A percentile compares a stretch with the other conserved stretches of the same genome.
Evolutionary conservation across 2,113 vertebrate species (phyloP).

Genomic region (Oreochromis niloticus): DNA sequence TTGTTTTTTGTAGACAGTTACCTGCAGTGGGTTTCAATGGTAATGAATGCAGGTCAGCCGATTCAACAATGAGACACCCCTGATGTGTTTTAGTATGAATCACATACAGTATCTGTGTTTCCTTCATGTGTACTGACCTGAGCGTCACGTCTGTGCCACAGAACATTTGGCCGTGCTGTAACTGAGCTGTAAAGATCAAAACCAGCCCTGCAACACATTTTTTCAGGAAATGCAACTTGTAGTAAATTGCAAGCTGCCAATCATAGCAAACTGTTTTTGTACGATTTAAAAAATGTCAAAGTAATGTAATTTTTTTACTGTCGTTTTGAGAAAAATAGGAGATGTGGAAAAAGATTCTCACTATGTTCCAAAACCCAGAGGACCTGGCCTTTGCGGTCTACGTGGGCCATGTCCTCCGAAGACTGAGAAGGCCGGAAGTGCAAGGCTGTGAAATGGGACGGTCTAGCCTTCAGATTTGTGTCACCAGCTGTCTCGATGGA

Average conservation of each 20-base stretch:
- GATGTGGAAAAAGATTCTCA: neutral
- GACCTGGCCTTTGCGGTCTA: accelerated
- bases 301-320: accelerated
- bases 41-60: neutral
- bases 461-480: neutral
- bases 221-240: too few relatives aligned
- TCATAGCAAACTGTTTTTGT: neutral
- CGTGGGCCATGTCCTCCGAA: accelerated
- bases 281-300: neutral
- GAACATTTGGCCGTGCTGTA: neutral
- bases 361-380: neutral
- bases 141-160: accelerated
- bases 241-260: neutral
- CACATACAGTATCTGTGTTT: accelerated
- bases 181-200: neutral
- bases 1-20: neutral
- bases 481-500: too few relatives aligned
- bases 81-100: neutral
- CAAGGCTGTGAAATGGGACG: accelerated
- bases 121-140: neutral
- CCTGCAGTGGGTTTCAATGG: accelerated
- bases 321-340: neutral
- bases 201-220: neutral
- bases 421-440: accelerated
- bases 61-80: neutral